Evolutionary conservation across 2,888 invertebrate genomes (phyloP).

Genomic region (Panorpa germanica): DNA sequence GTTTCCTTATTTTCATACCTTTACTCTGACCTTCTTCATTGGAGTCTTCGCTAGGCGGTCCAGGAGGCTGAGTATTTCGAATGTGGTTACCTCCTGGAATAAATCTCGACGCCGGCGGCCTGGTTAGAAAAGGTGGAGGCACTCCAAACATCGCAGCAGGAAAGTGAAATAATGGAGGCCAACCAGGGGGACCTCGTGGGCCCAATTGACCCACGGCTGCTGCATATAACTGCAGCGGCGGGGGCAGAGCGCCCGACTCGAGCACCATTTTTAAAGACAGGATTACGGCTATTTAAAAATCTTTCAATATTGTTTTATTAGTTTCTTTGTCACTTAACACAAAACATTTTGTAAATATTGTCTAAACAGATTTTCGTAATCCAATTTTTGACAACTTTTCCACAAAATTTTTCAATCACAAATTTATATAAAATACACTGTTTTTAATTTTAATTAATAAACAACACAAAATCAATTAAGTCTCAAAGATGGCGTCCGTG

Average conservation of each 20-base stretch:
- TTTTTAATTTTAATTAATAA: too few relatives aligned
- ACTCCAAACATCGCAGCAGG: conserved; percentile 25
- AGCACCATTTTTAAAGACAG: conserved; percentile 33
- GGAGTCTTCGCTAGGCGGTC: conserved; percentile 33
- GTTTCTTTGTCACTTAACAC: too few relatives aligned
- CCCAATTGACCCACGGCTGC: conserved; percentile 37
- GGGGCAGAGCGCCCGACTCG: conserved; percentile 42
- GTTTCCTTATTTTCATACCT: too few relatives aligned
- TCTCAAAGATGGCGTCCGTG: too few relatives aligned
- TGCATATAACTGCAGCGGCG: conserved; percentile 49
- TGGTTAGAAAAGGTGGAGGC: conserved; percentile 18
- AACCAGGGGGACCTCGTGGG: conserved; percentile 31
- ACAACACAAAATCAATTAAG: too few relatives aligned
- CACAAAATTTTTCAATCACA: too few relatives aligned
- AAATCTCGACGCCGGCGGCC: conserved; percentile 25
- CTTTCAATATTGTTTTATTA: too few relatives aligned
- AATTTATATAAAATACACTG: too few relatives aligned
- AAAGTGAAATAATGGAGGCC: conserved; percentile 33
- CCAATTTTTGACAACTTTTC: too few relatives aligned
- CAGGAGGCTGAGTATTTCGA: conserved; percentile 23
- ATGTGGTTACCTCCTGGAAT: conserved; percentile 11
- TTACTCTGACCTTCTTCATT: conserved; percentile 35
- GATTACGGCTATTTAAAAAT: too few relatives aligned
- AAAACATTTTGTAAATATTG: too few relatives aligned
- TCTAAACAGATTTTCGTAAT: too few relatives aligned